Base-by-base conservation (phyloP, 2,888 invertebrate genomes). In the Pasiphila rectangulata region DNA sequence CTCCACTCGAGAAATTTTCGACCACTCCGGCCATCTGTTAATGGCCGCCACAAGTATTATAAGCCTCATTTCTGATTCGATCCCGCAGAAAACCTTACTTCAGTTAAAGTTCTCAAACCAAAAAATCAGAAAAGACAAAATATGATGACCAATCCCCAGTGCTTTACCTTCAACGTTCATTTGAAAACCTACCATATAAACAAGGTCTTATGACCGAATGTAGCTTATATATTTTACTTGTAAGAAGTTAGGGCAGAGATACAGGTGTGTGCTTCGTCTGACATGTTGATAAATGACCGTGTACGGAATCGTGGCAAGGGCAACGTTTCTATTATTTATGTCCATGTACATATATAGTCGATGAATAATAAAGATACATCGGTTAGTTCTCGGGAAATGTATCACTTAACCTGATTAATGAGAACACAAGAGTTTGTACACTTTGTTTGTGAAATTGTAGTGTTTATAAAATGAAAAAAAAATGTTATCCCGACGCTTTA, bases 231-330 rank as follows among this genome's bases (percentile, higher is more conserved):
- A 54, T 54, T 62, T 56, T 46, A 45, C 47, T 57, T 55, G 58
- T 53, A 46, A 56, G 65, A 77, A 75, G 16, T 69, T 72, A 72
- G 76, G 74, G 69, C 70, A 66, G 41, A 50, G 46, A 61, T 67
- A 67, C 74, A 74, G 74, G 73, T 76, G 69, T 66, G 56, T 71
- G 71, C 68, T 70, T 69, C 61, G 66, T 72, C 65, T 66, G 78
- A 72, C 75, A 61, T 67, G 59, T 67, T 76, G 76, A 78, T 75
- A 68, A 75, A 76, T 71, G 63, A 57, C 43, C 54, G 56, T 61
- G 44, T 54, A 65, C 47, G 51, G 69, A 69, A 72, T 72, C 67
- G 65, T 64, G 63, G 64, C 46, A 48, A 61, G 50, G 51, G 50
- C 51, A 47, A 42, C 46, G 55, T n/a, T 52, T 56, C 50, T 61